Percentiles rank a stretch among this genome's conserved stretches.
These are phyloP conservation scores for Callaeas wilsoni DNA, from an alignment of 2,113 vertebrate species.

Conservation along the genomic window DNA sequence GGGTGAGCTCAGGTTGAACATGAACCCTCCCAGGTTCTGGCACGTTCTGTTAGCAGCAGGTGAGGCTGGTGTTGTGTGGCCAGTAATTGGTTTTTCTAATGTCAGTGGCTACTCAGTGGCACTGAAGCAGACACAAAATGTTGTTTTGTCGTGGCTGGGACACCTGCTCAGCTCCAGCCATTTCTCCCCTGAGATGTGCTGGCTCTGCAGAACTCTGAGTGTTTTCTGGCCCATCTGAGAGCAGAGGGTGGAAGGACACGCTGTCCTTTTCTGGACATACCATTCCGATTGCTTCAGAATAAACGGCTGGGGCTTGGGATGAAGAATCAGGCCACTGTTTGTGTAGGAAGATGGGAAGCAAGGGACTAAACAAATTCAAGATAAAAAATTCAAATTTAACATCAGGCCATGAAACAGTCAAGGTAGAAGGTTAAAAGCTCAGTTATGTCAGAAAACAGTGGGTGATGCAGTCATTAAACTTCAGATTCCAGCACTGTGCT, in stretches of 20 bases:
- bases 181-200: constrained; percentile 2
- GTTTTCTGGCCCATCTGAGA: background rate
- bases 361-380: background rate
- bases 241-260: background rate
- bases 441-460: background rate
- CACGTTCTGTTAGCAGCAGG: background rate
- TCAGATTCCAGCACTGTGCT: background rate
- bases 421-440: background rate
- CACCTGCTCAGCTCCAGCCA: background rate
- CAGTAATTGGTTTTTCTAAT: background rate
- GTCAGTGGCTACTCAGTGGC: background rate
- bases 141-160: background rate
- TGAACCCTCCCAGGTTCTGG: background rate
- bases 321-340: background rate
- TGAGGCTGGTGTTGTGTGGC: background rate
- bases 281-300: background rate
- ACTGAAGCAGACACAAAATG: background rate
- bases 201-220: background rate
- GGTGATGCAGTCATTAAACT: background rate
- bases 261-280: background rate
- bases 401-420: background rate
- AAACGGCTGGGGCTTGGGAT: background rate
- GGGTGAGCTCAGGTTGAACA: background rate
- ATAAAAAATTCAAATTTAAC: background rate
- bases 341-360: background rate